Evolutionary conservation across 1,140 invertebrate species (phyloP).

Genomic region (Melitaea cinxia): DNA sequence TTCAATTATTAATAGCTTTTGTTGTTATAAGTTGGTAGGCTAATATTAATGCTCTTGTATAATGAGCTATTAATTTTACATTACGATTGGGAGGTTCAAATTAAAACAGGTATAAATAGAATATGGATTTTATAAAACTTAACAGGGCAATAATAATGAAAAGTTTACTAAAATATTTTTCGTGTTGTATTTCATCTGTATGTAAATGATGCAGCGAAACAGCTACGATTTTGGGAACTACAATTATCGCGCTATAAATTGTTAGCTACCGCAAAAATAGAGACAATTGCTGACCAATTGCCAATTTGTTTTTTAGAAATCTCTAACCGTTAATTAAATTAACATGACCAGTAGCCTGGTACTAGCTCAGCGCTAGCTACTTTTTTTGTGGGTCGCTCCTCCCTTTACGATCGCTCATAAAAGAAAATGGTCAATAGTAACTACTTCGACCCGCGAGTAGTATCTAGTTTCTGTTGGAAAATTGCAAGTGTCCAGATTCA

Average conservation of each 20-base stretch:
- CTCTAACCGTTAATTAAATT: slow-evolving; percentile 51
- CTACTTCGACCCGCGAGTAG: slow-evolving; percentile 39
- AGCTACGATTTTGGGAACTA: neutral
- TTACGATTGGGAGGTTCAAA: neutral
- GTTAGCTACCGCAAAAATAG: neutral
- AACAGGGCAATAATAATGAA: too few relatives aligned
- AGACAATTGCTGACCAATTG: slow-evolving; percentile 16
- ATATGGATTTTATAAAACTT: too few relatives aligned
- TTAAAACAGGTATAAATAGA: too few relatives aligned
- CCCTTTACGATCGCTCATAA: slow-evolving; percentile 53
- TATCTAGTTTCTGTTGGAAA: slow-evolving; percentile 42
- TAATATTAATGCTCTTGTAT: neutral
- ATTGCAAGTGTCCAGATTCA: slow-evolving; percentile 40
- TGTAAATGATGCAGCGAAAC: neutral
- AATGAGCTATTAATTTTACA: neutral
- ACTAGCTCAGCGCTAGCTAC: slow-evolving; percentile 40
- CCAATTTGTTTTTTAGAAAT: slow-evolving; percentile 28
- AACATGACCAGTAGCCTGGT: slow-evolving; percentile 50
- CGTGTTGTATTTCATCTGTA: too few relatives aligned
- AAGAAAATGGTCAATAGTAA: slow-evolving; percentile 55
- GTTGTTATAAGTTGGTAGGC: neutral
- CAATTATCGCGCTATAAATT: neutral
- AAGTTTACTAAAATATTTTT: too few relatives aligned
- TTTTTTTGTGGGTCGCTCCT: slow-evolving; percentile 48
- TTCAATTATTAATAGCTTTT: slow-evolving; percentile 10